phyloP scores from a whole-genome alignment of 53 echinoderm and acorn worm genomes.

The Actinopyga echinites region DNA sequence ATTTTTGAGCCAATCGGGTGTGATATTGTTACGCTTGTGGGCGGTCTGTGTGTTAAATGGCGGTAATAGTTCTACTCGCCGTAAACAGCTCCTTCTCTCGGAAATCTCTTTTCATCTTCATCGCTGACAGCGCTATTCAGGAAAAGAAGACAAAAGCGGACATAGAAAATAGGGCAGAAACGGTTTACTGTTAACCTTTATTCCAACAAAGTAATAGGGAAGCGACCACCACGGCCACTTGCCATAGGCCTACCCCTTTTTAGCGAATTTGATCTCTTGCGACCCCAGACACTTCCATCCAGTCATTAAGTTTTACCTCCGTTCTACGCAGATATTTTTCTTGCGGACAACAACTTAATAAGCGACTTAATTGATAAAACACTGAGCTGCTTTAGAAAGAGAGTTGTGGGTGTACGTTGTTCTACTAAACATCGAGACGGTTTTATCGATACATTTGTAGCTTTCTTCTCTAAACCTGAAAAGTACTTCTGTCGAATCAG shows the following conservation, averaged over 20 bases:
- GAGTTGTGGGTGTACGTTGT: no score
- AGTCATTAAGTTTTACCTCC: no score
- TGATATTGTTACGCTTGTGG: slow-evolving; percentile 32
- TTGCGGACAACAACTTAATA: no score
- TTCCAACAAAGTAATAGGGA: neutral
- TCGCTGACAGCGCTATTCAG: neutral
- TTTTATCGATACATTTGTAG: no score
- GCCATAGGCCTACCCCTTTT: neutral
- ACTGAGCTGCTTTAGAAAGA: no score
- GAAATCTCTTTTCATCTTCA: neutral
- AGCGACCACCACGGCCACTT: no score
- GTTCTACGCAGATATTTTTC: no score
- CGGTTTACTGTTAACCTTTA: slow-evolving; percentile 21
- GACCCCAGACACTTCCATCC: no score
- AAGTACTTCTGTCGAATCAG: no score
- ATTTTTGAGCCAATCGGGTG: slow-evolving; percentile 32
- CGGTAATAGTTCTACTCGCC: slow-evolving; percentile 18
- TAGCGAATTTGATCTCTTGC: neutral
- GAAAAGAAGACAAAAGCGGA: neutral
- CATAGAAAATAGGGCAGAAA: neutral
- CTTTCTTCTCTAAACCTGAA: no score
- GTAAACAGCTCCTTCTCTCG: slow-evolving; percentile 2
- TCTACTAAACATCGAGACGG: no score
- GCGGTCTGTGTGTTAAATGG: slow-evolving; percentile 18
- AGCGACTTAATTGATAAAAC: no score